Percentiles rank a stretch among this genome's conserved stretches.
Evolutionary conservation across 2,113 vertebrate species (phyloP).

Genomic region (Chaetops frenatus): DNA sequence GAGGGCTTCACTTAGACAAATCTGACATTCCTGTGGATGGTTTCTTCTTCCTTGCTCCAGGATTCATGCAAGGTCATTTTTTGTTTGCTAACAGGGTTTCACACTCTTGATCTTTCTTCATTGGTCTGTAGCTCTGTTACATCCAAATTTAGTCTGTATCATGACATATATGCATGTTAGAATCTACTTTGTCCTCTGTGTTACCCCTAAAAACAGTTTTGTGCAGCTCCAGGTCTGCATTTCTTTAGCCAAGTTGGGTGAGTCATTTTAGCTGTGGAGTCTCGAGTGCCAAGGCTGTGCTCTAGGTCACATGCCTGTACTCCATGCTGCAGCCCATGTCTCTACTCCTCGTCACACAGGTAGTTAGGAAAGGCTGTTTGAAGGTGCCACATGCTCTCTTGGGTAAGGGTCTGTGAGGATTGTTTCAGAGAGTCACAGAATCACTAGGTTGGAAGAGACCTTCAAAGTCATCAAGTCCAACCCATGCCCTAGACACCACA

Average conservation of each 20-base stretch:
- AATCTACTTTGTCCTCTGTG: neutral
- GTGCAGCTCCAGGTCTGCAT: neutral
- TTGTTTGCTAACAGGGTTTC: neutral
- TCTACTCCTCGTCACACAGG: neutral
- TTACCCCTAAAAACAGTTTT: neutral
- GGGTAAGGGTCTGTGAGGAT: neutral
- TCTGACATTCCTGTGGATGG: neutral
- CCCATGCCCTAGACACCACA: too few species aligned
- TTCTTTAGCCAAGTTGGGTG: rapidly evolving
- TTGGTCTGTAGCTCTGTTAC: neutral
- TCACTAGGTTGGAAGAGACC: too few species aligned
- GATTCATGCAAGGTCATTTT: neutral
- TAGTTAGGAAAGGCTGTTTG: neutral
- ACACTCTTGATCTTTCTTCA: neutral
- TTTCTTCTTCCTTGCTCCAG: neutral
- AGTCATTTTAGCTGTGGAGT: neutral
- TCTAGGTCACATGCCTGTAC: rapidly evolving
- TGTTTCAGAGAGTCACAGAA: neutral
- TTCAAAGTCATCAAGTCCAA: too few species aligned
- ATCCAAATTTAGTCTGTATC: neutral
- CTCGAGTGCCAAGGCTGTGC: neutral
- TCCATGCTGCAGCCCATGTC: rapidly evolving
- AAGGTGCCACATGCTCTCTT: rapidly evolving
- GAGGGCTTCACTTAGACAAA: neutral
- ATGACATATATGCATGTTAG: neutral